Evolutionary conservation across 1,140 invertebrate species (phyloP).

Genomic region (Conus ventricosus): DNA sequence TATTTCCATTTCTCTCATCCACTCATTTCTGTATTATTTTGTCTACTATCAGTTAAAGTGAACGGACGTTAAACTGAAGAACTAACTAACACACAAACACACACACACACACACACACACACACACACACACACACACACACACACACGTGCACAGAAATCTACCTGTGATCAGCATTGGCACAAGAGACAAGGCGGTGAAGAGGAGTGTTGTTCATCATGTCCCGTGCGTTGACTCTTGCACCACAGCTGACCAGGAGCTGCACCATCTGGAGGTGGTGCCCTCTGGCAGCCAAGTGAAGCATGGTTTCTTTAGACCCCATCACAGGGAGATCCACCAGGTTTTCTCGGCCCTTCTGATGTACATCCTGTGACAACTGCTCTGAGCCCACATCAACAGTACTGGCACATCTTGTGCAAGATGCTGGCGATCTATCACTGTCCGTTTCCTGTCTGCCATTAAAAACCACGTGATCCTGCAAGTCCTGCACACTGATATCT

Average conservation of each 20-base stretch:
- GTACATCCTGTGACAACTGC: too few species aligned
- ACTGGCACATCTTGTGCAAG: neutral
- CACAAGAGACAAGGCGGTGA: neutral
- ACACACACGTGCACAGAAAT: neutral
- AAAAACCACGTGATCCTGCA: neutral
- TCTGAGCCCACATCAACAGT: too few species aligned
- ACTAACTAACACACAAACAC: neutral
- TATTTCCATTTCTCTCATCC: too few species aligned
- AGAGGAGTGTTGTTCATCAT: conserved; percentile 2
- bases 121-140: neutral
- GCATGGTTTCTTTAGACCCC: neutral
- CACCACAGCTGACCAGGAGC: neutral
- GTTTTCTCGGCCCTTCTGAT: neutral
- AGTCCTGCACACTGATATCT: neutral
- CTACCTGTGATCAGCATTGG: neutral
- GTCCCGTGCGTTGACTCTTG: neutral
- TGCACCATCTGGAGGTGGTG: neutral
- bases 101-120: neutral
- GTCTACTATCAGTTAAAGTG: too few species aligned
- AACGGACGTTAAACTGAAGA: too few species aligned
- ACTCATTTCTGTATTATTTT: too few species aligned
- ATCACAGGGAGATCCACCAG: neutral
- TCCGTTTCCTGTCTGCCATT: neutral
- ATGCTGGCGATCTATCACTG: neutral
- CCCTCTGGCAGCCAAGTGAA: neutral